Evolutionary conservation across 2,888 invertebrate species (phyloP).

Genomic region (Euphydryas editha): DNA sequence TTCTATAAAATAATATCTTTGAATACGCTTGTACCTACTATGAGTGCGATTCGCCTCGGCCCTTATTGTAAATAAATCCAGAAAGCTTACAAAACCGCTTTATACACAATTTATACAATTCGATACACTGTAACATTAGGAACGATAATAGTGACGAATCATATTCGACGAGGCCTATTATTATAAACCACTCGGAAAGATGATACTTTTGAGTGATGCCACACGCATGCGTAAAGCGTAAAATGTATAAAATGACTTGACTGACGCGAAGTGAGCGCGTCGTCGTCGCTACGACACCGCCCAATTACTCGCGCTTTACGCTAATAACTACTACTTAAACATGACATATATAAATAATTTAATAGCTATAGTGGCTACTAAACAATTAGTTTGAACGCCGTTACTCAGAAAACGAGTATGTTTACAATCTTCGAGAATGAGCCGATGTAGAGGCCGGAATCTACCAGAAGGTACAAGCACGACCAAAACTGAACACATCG

Average conservation of each 20-base stretch:
- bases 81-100: slow-evolving; percentile 70
- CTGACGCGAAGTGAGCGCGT: neutral
- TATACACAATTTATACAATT: slow-evolving; percentile 70
- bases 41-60: slow-evolving; percentile 56
- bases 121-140: slow-evolving; percentile 66
- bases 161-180: slow-evolving; percentile 63
- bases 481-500: slow-evolving; percentile 17
- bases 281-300: neutral
- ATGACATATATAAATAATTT: neutral
- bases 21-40: slow-evolving; percentile 62
- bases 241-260: slow-evolving; percentile 1
- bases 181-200: slow-evolving; percentile 14
- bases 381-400: slow-evolving; percentile 4
- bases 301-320: neutral
- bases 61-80: slow-evolving; percentile 69
- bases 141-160: slow-evolving; percentile 50
- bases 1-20: slow-evolving; percentile 45
- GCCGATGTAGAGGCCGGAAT: slow-evolving; percentile 4
- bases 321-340: neutral
- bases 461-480: slow-evolving; percentile 25
- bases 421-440: neutral
- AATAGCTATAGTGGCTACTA: neutral
- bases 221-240: slow-evolving; percentile 1
- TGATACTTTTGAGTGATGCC: slow-evolving; percentile 4
- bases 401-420: slow-evolving; percentile 4